Percentiles rank a stretch among this genome's conserved stretches.
Conservation (phyloP, 2,113 vertebrate species). For the Oxyura jamaicensis region DNA sequence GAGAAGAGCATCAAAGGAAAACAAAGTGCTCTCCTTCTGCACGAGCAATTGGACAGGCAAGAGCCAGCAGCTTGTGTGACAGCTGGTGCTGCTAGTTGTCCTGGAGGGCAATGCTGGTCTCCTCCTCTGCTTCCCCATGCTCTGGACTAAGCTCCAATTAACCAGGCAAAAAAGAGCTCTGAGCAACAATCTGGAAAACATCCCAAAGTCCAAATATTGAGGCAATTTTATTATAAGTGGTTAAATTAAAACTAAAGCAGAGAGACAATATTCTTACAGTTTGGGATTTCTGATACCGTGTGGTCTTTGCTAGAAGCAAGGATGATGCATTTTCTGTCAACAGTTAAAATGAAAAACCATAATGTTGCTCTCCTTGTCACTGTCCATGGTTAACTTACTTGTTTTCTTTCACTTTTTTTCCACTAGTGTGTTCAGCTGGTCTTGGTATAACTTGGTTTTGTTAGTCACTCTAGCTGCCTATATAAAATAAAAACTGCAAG, state of each 20-base stretch:
- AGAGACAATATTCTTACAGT: neutral
- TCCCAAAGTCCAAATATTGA: constrained; percentile 11
- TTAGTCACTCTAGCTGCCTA: neutral
- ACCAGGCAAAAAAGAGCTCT: constrained; percentile 2
- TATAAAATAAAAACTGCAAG: neutral
- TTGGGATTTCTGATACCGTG: neutral
- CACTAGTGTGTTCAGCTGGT: neutral
- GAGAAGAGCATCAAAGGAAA: neutral
- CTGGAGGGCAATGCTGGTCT: constrained; percentile 16
- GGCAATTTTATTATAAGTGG: constrained; percentile 36
- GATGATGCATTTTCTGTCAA: neutral
- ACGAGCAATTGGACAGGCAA: neutral
- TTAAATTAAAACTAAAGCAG: constrained; percentile 40
- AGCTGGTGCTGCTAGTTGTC: constrained; percentile 48
- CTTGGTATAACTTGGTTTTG: neutral
- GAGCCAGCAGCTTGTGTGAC: constrained; percentile 59
- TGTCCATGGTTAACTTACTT: neutral
- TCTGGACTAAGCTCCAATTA: constrained; percentile 27
- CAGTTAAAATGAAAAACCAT: neutral
- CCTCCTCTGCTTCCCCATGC: neutral
- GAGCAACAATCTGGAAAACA: constrained; percentile 25
- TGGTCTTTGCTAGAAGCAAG: neutral
- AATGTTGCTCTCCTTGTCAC: neutral
- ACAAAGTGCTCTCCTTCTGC: neutral
- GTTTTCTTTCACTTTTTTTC: neutral